Evolutionary conservation across 2,888 invertebrate species (phyloP).

Genomic region (Macropis europaea): DNA sequence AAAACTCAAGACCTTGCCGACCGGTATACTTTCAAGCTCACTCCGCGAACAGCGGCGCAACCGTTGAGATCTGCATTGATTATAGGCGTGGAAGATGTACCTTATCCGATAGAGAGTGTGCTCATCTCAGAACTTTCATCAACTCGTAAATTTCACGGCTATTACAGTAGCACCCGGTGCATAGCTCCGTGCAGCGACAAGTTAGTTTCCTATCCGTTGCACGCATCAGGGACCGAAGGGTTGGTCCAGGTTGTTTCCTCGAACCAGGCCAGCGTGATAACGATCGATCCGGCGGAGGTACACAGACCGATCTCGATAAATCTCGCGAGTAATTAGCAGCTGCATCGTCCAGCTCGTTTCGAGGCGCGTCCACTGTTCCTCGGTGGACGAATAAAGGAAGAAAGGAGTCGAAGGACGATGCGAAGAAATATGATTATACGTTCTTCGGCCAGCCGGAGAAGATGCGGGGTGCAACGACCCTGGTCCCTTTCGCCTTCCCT

Average conservation of each 20-base stretch:
- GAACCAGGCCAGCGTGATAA: slow-evolving; percentile 44
- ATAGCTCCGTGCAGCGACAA: no score
- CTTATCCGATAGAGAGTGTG: no score
- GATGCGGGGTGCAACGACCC: slow-evolving; percentile 61
- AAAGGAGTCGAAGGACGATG: slow-evolving; percentile 30
- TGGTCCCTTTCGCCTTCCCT: slow-evolving; percentile 29
- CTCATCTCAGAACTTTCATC: no score
- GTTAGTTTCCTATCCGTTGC: no score
- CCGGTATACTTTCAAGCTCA: no score
- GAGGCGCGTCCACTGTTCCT: background rate
- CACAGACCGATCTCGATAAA: slow-evolving; percentile 49
- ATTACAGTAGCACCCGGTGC: no score
- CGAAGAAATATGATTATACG: slow-evolving; percentile 61
- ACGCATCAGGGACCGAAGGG: background rate
- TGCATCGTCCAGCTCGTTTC: slow-evolving; percentile 27
- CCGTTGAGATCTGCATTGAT: no score
- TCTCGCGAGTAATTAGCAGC: slow-evolving; percentile 54
- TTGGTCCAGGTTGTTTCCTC: background rate
- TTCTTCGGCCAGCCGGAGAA: slow-evolving; percentile 30
- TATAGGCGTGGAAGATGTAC: no score
- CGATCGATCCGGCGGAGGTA: slow-evolving; percentile 28
- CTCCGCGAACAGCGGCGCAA: no score
- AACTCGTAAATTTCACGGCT: no score
- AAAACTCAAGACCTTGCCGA: no score
- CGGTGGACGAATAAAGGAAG: background rate